These are phyloP conservation scores for Halichoeres trimaculatus DNA, from an alignment of 2,113 vertebrate species.

Conservation along the genomic window DNA sequence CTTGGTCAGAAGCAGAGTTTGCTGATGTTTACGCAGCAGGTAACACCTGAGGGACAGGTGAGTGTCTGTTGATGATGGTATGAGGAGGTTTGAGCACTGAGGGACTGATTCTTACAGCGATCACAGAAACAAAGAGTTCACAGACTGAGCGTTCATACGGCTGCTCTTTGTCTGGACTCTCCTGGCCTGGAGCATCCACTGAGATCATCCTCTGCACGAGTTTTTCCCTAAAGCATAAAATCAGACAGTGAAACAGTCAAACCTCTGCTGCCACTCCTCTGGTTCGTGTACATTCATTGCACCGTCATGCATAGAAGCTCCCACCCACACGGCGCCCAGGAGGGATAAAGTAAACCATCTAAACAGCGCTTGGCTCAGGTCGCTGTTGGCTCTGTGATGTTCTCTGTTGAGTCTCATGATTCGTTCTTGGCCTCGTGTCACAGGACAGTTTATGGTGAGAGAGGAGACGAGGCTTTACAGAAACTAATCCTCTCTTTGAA, in stretches of 20 bases:
- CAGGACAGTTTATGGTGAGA: conserved; percentile 30
- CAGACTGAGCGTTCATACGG: too few species aligned
- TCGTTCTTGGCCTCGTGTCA: conserved; percentile 53
- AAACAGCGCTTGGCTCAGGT: conserved; percentile 2
- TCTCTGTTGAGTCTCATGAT: conserved; percentile 64
- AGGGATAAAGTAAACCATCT: conserved; percentile 14
- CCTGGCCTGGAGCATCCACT: too few species aligned
- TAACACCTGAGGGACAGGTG: too few species aligned
- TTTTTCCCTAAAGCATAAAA: background rate
- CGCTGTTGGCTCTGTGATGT: conserved; percentile 20
- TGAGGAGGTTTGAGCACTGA: too few species aligned
- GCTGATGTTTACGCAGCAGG: too few species aligned
- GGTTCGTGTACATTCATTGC: background rate
- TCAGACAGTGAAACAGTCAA: background rate
- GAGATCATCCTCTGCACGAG: too few species aligned
- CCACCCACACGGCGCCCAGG: background rate
- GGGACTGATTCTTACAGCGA: too few species aligned
- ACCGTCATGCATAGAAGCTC: background rate
- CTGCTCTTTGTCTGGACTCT: too few species aligned
- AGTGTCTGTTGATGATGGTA: too few species aligned
- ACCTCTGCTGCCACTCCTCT: background rate
- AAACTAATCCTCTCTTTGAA: conserved; percentile 69
- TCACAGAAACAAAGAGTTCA: too few species aligned
- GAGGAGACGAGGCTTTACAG: conserved; percentile 32
- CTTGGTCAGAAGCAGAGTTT: too few species aligned